Conservation (phyloP, 2,797 vertebrate genomes). For the Cryptoprocta ferox region DNA sequence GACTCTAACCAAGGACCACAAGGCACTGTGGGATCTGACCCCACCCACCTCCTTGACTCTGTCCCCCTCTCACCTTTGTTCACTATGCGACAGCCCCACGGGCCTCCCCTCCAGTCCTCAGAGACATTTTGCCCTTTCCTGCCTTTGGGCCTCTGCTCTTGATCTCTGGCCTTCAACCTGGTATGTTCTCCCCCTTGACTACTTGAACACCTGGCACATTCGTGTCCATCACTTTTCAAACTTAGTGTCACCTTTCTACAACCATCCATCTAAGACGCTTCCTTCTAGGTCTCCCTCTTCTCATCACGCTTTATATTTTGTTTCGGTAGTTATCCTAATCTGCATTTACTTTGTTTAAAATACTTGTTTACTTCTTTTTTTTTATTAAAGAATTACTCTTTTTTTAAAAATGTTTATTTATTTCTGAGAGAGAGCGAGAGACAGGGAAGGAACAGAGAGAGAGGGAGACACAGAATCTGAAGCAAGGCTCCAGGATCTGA, state of each 20-base stretch:
- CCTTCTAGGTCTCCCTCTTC: accelerated
- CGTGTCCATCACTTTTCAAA: not conserved
- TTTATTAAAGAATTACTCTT: too few species aligned
- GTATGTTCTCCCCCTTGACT: not conserved
- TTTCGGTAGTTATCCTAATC: not conserved
- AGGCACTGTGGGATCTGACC: accelerated
- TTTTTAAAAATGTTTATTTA: too few species aligned
- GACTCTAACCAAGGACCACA: not conserved
- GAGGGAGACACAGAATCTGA: too few species aligned
- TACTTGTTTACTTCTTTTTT: not conserved
- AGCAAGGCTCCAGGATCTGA: too few species aligned
- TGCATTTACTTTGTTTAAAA: not conserved
- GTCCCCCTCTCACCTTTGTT: not conserved
- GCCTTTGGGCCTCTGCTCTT: not conserved
- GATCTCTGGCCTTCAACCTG: not conserved
- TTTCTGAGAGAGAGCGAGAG: too few species aligned
- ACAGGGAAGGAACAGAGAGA: too few species aligned
- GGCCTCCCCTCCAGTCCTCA: not conserved
- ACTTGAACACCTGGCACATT: not conserved
- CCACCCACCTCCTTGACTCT: not conserved
- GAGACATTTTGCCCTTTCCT: not conserved
- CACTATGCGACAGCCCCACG: not conserved
- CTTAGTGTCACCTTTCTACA: not conserved
- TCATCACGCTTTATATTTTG: not conserved
- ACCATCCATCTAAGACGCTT: not conserved